Base-by-base conservation (phyloP, 2,888 invertebrate genomes). In the Scaptomyza cyrtandrae region DNA sequence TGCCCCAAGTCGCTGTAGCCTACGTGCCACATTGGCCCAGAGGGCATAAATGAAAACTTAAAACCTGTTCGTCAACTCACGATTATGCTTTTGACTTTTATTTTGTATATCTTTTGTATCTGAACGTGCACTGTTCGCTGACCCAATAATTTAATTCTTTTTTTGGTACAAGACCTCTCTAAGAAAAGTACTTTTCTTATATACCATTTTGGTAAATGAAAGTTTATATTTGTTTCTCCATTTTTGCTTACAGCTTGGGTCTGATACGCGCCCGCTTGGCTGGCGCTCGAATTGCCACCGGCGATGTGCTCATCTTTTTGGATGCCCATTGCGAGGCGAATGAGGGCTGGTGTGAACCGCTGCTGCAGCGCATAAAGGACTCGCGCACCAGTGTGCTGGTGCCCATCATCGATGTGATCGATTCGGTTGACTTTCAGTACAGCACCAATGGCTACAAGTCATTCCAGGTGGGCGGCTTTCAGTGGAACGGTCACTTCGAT, bases 371-470 rank as follows among this genome's bases (percentile, higher is more conserved):
- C 57, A 96, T 99, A 89, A 95, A 96, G 92, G 95, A 97, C 77
- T 94, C 96, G 35, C 93, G 95, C 0, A 95, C 94, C 31, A 95
- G 97, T 10, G 97, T 98, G 9, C 93, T 98, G 57, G 97, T 98
- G 84, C 99, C 99, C 48, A 97, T 98, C 81, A 99, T 99, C 77
- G 99, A 99, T 93, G 96, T 97, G 60, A 98, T 99, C 81, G 96
- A 97, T 91, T 96, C 92, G 7, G 91, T 90, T 68, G 92, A 92
- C 69, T 92, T 92, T 52, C 91, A 92, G 69, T 92, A 92, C 58
- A 91, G 92, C 85, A 92, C 91, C 50, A 92, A 92, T 78, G 92
- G 92, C 24, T 92, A 91, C 75, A 91, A 90, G 66, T 90, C 91
- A 19, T 92, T 92, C 75, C 92, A 92, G 71, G 91, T 92, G 44